Base-by-base conservation (phyloP, 2,888 invertebrate genomes). In the Thumatha senex region DNA sequence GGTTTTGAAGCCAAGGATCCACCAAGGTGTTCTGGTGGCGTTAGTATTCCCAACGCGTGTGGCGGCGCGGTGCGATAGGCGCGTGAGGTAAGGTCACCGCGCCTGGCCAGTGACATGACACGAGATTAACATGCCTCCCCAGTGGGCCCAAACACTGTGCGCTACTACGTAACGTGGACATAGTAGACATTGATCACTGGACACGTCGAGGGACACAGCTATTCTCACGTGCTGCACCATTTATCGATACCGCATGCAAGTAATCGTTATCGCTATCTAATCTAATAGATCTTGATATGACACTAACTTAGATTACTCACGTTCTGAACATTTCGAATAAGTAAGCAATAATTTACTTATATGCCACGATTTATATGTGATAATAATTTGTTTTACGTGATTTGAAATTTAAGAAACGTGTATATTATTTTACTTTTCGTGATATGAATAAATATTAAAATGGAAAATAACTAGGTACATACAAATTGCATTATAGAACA, bases 1-100 rank as follows among this genome's bases (percentile, higher is more conserved):
- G 82, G 89, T 89, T 91, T 91, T 90, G 89, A 90, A 91, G 91
- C 91, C 91, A 91, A 91, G 91, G 91, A 90, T 91, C 79, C 76
- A 85, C 83, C 89, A 89, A 89, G 90, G 89, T 83, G 87, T 81
- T 87, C 82, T 77, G 80, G 70, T 77, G 78, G 74, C 78, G 87
- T 91, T 90, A 89, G 89, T 90, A 91, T 91, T 85, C 91, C 82
- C 82, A 65, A 48, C 84, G 86, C 87, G 86, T 87, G 67, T 82
- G 74, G 63, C 78, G 70, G 75, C 76, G 80, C 82, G 72, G 73
- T 76, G 79, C 80, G 76, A 76, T 81, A 80, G 82, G 76, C 84
- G 85, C 84, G 84, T 89, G 87, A 88, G 87, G 87, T 89, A 87
- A 91, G 89, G 89, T 89, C 89, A 83, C 77, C 66, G 69, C 74